These are phyloP conservation scores for Strigops habroptila DNA, from an alignment of 2,113 vertebrate genomes.

Conservation along the genomic window DNA sequence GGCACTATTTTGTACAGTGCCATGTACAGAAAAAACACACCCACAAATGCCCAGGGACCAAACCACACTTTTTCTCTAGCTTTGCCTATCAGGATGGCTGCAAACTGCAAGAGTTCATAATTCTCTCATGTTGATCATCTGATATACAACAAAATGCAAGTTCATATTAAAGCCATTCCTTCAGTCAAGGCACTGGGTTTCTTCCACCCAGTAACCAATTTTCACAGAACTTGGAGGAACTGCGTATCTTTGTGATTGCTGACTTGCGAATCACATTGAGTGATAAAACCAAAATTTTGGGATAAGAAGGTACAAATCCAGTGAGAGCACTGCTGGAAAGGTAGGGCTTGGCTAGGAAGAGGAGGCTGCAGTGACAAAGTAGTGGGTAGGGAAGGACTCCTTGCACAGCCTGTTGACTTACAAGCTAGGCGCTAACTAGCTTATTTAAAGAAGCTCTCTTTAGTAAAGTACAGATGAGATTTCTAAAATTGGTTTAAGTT, in stretches of 20 bases:
- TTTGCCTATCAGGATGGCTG: background rate
- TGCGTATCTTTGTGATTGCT: rapidly evolving
- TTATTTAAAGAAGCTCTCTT: background rate
- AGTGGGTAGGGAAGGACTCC: background rate
- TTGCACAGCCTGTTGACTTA: background rate
- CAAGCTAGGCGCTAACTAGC: background rate
- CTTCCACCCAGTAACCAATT: background rate
- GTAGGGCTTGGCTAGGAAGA: background rate
- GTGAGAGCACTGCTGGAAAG: background rate
- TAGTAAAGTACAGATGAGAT: background rate
- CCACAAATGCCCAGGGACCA: background rate
- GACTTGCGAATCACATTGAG: background rate
- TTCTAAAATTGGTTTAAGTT: background rate
- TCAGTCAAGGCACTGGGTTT: background rate
- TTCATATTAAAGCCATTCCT: background rate
- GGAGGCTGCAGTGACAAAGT: background rate
- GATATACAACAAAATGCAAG: background rate
- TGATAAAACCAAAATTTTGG: background rate
- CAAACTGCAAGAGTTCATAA: background rate
- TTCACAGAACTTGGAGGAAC: background rate
- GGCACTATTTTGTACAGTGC: background rate
- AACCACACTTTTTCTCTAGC: background rate
- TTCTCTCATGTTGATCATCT: background rate
- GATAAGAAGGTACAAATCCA: background rate
- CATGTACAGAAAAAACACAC: rapidly evolving